Percentiles rank a stretch among this genome's conserved stretches.
phyloP scores from a whole-genome alignment of 1,140 invertebrate genomes.

The Laupala kohalensis region DNA sequence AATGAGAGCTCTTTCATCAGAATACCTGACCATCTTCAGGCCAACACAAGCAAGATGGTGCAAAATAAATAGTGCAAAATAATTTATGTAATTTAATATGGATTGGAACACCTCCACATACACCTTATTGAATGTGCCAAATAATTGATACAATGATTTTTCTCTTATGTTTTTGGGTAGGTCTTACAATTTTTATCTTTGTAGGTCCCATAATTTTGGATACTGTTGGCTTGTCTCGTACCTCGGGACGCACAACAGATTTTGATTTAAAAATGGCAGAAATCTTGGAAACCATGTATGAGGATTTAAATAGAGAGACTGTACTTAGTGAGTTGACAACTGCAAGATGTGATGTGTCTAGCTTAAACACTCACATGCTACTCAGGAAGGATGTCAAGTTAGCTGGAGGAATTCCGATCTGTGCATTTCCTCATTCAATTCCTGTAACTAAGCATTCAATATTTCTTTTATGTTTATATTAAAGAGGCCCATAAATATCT shows the following conservation, averaged over 20 bases:
- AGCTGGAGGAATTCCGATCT: conserved; percentile 38
- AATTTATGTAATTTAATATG: no score
- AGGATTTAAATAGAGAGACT: conserved; percentile 23
- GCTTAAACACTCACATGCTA: conserved; percentile 37
- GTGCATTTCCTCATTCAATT: conserved; percentile 40
- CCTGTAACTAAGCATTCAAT: conserved; percentile 18
- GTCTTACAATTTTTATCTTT: no score
- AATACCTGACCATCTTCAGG: no score
- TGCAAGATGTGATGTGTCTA: conserved; percentile 42
- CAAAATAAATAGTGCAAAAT: no score
- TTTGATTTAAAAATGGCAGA: conserved; percentile 41
- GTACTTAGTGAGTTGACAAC: conserved; percentile 36
- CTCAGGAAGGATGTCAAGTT: conserved; percentile 51
- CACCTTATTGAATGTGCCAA: no score
- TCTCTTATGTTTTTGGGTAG: no score
- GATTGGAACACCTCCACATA: no score
- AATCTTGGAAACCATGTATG: conserved; percentile 30
- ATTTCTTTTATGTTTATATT: neutral
- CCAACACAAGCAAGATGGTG: no score
- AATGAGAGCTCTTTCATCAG: no score
- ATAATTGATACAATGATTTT: no score
- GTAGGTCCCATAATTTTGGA: conserved; percentile 61
- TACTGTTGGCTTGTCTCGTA: conserved; percentile 48
- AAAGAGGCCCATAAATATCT: no score
- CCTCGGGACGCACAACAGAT: conserved; percentile 43